Evolutionary conservation across 2,113 vertebrate species (phyloP).

Genomic region (Ictidomys tridecemlineatus): DNA sequence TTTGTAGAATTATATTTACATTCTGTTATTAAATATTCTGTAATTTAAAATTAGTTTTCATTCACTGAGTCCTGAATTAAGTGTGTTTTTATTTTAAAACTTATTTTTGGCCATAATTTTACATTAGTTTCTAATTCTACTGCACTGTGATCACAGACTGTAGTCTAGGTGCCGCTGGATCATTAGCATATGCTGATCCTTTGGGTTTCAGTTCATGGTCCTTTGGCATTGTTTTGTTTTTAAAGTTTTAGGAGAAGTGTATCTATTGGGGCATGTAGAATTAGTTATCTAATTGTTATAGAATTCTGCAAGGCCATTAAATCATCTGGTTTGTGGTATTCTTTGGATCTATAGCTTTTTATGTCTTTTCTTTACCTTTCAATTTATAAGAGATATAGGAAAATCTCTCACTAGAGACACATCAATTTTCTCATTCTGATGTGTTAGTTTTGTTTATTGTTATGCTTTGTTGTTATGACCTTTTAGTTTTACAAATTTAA

Average conservation of each 20-base stretch:
- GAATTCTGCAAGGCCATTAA: neutral
- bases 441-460: neutral
- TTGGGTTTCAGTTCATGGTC: neutral
- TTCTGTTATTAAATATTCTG: neutral
- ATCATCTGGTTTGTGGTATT: neutral
- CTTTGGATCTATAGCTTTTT: neutral
- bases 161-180: neutral
- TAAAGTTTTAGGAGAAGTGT: neutral
- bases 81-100: slow-evolving; percentile 21
- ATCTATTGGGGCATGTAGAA: neutral
- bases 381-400: neutral
- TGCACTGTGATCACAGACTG: neutral
- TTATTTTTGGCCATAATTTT: neutral
- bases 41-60: neutral
- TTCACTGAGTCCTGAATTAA: neutral
- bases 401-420: neutral
- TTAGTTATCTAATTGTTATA: neutral
- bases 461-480: neutral
- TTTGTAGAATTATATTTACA: neutral
- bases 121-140: neutral
- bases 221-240: neutral
- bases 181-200: neutral
- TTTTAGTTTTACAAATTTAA: neutral
- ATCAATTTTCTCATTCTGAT: neutral
- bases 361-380: neutral